These are phyloP conservation scores for Drosophila nigromelanica DNA, from an alignment of 1,140 invertebrate species.

Conservation along the genomic window DNA sequence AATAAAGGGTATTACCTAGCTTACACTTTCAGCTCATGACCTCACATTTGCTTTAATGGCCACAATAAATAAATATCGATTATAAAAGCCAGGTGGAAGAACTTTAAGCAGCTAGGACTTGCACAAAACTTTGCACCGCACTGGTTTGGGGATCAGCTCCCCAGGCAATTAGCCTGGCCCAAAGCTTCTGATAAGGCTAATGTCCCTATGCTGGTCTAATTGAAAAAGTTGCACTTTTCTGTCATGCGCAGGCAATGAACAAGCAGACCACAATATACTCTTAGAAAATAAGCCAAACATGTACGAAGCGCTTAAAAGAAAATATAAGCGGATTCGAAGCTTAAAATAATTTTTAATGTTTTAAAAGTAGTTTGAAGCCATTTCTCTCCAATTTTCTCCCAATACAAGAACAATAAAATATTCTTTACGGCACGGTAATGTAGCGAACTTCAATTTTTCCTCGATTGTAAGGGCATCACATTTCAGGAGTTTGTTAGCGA, in stretches of 20 bases:
- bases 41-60: constrained; percentile 57
- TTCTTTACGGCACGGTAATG: too few species aligned
- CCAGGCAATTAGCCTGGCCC: constrained; percentile 50
- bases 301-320: too few species aligned
- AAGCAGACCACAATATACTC: too few species aligned
- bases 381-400: too few species aligned
- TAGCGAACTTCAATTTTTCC: too few species aligned
- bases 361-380: too few species aligned
- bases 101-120: constrained; percentile 52
- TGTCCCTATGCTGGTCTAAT: constrained; percentile 55
- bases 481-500: constrained; percentile 11
- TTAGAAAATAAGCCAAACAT: too few species aligned
- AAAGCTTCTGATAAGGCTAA: constrained; percentile 62
- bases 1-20: background rate
- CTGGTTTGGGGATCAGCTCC: constrained; percentile 30
- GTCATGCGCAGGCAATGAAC: constrained; percentile 15
- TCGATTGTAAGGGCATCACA: too few species aligned
- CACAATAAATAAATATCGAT: constrained; percentile 77
- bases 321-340: too few species aligned
- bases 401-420: too few species aligned
- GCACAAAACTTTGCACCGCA: constrained; percentile 57
- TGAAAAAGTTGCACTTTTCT: constrained; percentile 72
- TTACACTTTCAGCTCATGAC: background rate
- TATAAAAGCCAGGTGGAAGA: constrained; percentile 46
- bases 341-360: too few species aligned